phyloP scores from a whole-genome alignment of 1,140 invertebrate genomes.

The Pissodes strobi region DNA sequence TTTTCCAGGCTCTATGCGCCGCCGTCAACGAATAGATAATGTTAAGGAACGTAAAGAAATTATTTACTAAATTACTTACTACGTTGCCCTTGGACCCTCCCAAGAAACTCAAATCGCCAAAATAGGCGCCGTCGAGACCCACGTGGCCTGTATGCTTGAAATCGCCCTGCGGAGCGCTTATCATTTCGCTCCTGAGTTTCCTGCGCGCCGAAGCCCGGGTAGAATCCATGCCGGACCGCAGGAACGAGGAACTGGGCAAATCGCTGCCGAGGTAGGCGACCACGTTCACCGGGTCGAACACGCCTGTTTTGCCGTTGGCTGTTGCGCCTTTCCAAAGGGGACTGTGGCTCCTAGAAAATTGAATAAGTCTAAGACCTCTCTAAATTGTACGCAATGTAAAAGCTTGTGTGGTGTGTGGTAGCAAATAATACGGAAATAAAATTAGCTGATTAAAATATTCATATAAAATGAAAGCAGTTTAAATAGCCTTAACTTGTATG shows the following conservation, averaged over 20 bases:
- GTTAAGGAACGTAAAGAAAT: not conserved
- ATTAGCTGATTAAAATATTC: no score
- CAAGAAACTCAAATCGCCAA: constrained; percentile 91
- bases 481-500: no score
- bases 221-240: constrained; percentile 57
- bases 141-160: constrained; percentile 95
- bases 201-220: constrained; percentile 66
- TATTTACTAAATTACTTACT: constrained; percentile 39
- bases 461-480: no score
- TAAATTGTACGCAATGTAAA: no score
- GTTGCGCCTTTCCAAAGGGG: constrained; percentile 84
- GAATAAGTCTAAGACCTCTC: no score
- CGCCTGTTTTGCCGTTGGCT: constrained; percentile 82
- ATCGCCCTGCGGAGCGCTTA: constrained; percentile 94
- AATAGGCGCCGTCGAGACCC: constrained; percentile 94
- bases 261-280: constrained; percentile 85
- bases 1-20: no score
- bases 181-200: constrained; percentile 88
- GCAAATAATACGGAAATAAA: no score
- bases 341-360: constrained; percentile 51
- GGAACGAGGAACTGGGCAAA: constrained; percentile 62
- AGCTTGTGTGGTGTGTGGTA: no score
- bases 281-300: constrained; percentile 88
- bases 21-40: no score
- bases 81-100: constrained; percentile 66